phyloP scores from a whole-genome alignment of 2,113 vertebrate genomes.

The Nannobrachium achirus region DNA sequence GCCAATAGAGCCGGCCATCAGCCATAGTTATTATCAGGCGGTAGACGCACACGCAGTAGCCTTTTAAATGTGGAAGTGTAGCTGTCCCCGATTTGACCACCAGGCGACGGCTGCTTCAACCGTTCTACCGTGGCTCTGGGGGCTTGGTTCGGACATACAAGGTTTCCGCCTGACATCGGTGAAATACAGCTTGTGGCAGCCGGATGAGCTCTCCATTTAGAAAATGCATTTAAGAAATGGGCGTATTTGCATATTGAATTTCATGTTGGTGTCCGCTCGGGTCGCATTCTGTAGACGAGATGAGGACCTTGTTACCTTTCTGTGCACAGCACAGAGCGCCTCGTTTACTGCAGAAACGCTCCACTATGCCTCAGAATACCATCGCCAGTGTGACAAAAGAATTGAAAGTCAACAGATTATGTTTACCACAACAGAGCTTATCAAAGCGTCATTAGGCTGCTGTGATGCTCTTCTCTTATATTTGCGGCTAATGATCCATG shows the following conservation, averaged over 20 bases:
- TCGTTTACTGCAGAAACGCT: conserved; percentile 55
- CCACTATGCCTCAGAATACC: conserved; percentile 69
- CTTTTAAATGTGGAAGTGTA: too few relatives aligned
- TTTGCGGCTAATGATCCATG: conserved; percentile 87
- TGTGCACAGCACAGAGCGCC: conserved; percentile 26
- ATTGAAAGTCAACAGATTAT: conserved; percentile 83
- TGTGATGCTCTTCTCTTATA: conserved; percentile 81
- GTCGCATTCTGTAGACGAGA: conserved; percentile 27
- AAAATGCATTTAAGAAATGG: conserved; percentile 28
- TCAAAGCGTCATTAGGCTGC: conserved; percentile 83
- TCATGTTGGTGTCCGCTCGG: conserved; percentile 5
- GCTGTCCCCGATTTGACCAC: too few relatives aligned
- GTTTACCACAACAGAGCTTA: conserved; percentile 80
- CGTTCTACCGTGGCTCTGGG: too few relatives aligned
- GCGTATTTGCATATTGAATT: conserved; percentile 52
- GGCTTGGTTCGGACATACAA: background rate
- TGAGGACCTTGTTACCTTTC: conserved; percentile 26
- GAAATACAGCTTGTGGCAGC: conserved; percentile 40
- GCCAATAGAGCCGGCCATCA: too few relatives aligned
- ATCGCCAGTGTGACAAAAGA: conserved; percentile 74
- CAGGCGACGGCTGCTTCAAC: too few relatives aligned
- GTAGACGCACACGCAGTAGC: too few relatives aligned
- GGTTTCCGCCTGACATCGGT: conserved; percentile 38
- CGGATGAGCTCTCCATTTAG: background rate
- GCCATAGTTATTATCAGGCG: too few relatives aligned